Conservation (phyloP, 2,113 vertebrate species). For the Vicugna pacos region DNA sequence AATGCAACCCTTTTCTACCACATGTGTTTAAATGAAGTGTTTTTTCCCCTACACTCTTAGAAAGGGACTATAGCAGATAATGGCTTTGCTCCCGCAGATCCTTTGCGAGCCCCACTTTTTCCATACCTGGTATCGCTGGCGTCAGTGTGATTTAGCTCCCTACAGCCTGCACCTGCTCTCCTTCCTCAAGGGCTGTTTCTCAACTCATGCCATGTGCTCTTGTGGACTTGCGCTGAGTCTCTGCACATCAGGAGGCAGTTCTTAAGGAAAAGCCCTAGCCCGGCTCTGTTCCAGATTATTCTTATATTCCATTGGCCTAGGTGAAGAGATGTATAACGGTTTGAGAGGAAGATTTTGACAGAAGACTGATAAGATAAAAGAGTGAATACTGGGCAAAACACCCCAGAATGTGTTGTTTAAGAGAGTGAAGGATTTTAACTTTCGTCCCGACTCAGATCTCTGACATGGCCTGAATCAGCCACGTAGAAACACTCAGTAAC, state of each 20-base stretch:
- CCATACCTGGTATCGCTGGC: no score
- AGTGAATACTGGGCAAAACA: not conserved
- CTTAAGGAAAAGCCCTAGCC: not conserved
- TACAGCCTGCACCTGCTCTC: fast-evolving
- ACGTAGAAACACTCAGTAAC: constrained; percentile 61
- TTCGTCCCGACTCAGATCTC: constrained; percentile 61
- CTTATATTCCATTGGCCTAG: not conserved
- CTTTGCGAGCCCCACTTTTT: fast-evolving
- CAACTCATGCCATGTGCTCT: fast-evolving
- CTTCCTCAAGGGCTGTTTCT: not conserved
- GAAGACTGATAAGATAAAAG: not conserved
- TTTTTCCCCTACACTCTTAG: not conserved
- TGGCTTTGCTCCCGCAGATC: fast-evolving
- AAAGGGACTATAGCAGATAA: not conserved
- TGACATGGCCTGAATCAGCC: constrained; percentile 69
- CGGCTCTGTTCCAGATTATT: not conserved
- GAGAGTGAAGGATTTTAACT: not conserved
- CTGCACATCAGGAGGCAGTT: not conserved
- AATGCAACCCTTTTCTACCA: not conserved
- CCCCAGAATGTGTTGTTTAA: not conserved
- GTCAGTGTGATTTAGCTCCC: not conserved
- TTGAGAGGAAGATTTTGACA: not conserved
- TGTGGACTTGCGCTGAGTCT: not conserved
- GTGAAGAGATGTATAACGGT: not conserved
- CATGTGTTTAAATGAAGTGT: not conserved